Conservation (phyloP, 2,888 invertebrate genomes). For the Augochlorella aurata region DNA sequence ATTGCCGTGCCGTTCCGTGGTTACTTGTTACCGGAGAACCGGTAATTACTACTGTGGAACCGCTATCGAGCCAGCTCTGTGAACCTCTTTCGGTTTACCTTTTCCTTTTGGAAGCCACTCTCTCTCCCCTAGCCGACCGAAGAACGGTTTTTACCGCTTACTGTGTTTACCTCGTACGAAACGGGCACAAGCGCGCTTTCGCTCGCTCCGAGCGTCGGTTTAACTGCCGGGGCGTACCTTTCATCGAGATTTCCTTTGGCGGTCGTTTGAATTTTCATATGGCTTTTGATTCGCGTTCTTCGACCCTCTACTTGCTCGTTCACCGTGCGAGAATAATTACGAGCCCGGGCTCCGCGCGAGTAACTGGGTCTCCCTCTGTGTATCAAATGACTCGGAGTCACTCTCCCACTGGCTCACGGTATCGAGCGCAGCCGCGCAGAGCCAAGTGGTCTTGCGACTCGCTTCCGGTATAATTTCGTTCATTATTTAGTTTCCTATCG, state of each 20-base stretch:
- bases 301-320: constrained; percentile 27
- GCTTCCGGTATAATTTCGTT: background rate
- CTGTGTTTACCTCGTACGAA: constrained; percentile 58
- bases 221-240: constrained; percentile 59
- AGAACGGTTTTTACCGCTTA: constrained; percentile 56
- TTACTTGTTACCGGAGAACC: constrained; percentile 67
- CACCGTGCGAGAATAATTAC: constrained; percentile 26
- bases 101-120: constrained; percentile 63
- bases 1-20: constrained; percentile 45
- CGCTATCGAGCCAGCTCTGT: constrained; percentile 61
- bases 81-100: constrained; percentile 64
- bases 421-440: background rate
- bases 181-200: background rate
- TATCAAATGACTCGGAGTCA: constrained; percentile 3
- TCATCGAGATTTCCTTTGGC: constrained; percentile 55
- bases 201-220: constrained; percentile 53
- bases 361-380: constrained; percentile 1
- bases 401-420: background rate
- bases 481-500: background rate
- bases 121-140: constrained; percentile 6
- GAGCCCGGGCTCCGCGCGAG: background rate
- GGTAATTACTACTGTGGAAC: constrained; percentile 64
- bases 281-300: constrained; percentile 35
- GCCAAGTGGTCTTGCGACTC: background rate
- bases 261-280: constrained; percentile 40